These are phyloP conservation scores for Colaptes auratus DNA, from an alignment of 2,113 vertebrate species.

Conservation along the genomic window DNA sequence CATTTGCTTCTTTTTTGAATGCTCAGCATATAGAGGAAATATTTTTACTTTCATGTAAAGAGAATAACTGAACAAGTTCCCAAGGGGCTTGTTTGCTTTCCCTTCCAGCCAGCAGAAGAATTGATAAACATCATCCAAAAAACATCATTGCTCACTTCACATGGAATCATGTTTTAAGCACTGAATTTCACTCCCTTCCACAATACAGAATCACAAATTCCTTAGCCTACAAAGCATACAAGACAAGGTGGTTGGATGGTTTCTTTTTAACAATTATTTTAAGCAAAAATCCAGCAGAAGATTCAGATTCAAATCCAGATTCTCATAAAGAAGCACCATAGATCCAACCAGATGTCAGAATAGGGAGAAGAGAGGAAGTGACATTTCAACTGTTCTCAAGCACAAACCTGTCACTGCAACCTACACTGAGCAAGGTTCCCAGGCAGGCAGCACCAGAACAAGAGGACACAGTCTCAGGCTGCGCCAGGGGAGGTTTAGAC, in stretches of 20 bases:
- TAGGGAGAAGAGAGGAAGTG: background rate
- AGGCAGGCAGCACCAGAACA: no score
- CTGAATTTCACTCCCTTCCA: background rate
- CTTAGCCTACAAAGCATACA: background rate
- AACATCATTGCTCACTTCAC: background rate
- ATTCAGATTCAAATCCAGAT: background rate
- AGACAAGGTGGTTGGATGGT: background rate
- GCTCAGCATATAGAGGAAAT: background rate
- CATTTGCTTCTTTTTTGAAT: background rate
- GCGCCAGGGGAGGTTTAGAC: no score
- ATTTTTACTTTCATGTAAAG: background rate
- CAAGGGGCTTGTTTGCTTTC: background rate
- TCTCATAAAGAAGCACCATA: background rate
- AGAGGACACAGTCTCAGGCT: no score
- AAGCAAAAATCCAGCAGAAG: background rate
- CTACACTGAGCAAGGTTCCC: background rate
- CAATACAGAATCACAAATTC: background rate
- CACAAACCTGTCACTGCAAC: background rate
- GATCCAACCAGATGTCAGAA: background rate
- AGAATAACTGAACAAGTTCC: constrained; percentile 1
- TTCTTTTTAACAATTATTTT: background rate
- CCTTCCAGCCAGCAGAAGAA: background rate
- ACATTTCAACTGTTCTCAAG: background rate
- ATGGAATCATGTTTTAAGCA: background rate
- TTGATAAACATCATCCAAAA: background rate